Conservation (phyloP, 2,797 vertebrate species). For the Morelia viridis region DNA sequence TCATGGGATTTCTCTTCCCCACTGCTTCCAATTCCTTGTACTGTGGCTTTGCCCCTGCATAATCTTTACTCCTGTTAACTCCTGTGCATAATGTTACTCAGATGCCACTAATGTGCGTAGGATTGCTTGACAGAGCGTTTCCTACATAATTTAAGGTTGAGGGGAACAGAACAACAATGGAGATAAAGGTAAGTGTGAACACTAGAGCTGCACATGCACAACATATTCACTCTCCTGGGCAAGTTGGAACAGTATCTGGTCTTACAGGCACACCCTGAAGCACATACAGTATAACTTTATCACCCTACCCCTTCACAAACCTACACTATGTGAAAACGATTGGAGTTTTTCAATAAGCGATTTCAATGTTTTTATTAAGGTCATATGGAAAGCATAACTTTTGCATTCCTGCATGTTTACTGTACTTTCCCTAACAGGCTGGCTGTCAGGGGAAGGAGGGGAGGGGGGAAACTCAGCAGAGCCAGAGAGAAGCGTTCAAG, state of each 20-base stretch:
- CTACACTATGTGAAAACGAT: conserved; percentile 42
- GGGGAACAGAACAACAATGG: neutral
- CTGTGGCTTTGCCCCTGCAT: conserved; percentile 16
- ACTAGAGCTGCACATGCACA: neutral
- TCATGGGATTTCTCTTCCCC: neutral
- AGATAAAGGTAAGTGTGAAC: conserved; percentile 6
- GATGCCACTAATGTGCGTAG: neutral
- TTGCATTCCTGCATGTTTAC: conserved; percentile 64
- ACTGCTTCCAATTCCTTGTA: neutral
- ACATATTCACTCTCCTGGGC: neutral
- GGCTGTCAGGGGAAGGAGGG: conserved; percentile 35
- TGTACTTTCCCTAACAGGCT: conserved; percentile 54
- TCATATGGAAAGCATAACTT: conserved; percentile 62
- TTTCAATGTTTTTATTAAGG: conserved; percentile 58
- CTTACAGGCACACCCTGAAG: conserved; percentile 33
- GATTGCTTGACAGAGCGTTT: conserved; percentile 28
- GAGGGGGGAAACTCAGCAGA: conserved; percentile 42
- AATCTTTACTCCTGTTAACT: conserved; percentile 32
- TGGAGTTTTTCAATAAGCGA: conserved; percentile 50
- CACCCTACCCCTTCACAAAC: conserved; percentile 33
- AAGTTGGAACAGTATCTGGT: neutral
- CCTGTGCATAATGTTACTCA: conserved; percentile 23
- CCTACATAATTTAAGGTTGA: conserved; percentile 1
- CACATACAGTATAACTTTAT: conserved; percentile 19
- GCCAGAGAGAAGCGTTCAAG: conserved; percentile 55